Evolutionary conservation across 2,113 vertebrate genomes (phyloP), one percentile per base, ranked within the genome.

Genomic region (Daboia siamensis): DNA sequence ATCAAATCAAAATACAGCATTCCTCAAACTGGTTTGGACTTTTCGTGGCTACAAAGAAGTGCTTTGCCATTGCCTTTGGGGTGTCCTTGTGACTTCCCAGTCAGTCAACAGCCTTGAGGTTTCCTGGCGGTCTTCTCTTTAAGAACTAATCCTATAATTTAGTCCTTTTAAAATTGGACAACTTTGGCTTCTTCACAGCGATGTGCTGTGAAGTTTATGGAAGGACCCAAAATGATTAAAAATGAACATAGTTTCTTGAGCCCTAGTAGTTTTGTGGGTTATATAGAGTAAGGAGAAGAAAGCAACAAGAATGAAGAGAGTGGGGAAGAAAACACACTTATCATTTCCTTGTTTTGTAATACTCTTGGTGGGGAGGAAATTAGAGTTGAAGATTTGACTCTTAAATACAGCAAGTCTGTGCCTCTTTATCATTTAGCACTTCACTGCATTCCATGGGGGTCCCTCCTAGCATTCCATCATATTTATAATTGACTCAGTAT

Each of bases 361-460:
- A 33, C 3, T 61, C 57, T 24, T 87, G 48, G 26, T 21, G 9
- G 24, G 48, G 21, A 3, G 90, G 51, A 17, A 46, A 8, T 74
- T 88, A 17, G 59, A 51, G 51, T 55, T 74, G 61, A 33, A 74
- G 15, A 55, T 29, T 29, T 7, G 23, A 46, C 21, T 26, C 24
- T 56, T n/a, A 0, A 0, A 0, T 0, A 0, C 93, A 69, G 54
- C 0, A 0, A 20, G 33, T 0, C 0, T 69, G 93, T 87, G 44
- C 85, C 88, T 91, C 0, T 2, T 15, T 87, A 7, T 0, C 1
- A 46, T 94, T 55, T 61, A 94, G 92, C 93, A 69, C 24, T 89
- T 23, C 1, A 0, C 5, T 12, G 23, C 33, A n/a, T 95, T 95
- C 90, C 91, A 2, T 88, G 46, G 52, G 9, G 85, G 59, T 87